Conservation (phyloP, 2,797 vertebrate species). For the Enoplosus armatus region DNA sequence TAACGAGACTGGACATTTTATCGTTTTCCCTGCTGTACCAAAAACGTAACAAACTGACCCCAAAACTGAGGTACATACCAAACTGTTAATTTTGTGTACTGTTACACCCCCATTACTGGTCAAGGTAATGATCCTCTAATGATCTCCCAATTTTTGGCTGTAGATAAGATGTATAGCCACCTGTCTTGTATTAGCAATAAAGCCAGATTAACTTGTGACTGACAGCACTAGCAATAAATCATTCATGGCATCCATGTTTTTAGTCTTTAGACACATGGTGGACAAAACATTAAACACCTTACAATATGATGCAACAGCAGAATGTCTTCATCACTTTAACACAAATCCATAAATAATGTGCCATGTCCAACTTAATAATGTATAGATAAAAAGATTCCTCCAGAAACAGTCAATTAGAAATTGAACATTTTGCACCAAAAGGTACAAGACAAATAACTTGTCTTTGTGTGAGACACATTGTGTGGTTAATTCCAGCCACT, state of each 20-base stretch:
- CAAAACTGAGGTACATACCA: too few species aligned
- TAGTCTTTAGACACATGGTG: neutral
- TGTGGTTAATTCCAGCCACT: neutral
- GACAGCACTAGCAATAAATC: too few species aligned
- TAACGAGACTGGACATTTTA: too few species aligned
- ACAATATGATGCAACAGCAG: neutral
- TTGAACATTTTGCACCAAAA: too few species aligned
- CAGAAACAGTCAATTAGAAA: too few species aligned
- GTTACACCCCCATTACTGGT: too few species aligned
- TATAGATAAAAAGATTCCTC: neutral
- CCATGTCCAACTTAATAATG: too few species aligned
- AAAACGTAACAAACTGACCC: too few species aligned
- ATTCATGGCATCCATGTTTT: neutral
- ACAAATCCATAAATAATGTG: neutral
- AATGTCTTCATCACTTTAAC: neutral
- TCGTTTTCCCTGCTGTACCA: too few species aligned
- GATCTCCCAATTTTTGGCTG: neutral
- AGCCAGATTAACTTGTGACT: too few species aligned
- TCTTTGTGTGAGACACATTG: neutral
- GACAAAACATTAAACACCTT: neutral
- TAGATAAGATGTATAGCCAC: neutral
- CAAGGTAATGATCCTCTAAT: neutral
- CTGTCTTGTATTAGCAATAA: neutral
- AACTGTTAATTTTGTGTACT: too few species aligned
- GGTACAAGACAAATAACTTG: neutral